Evolutionary conservation across 1,140 invertebrate species (phyloP).

Genomic region (Camponotus pennsylvanicus): DNA sequence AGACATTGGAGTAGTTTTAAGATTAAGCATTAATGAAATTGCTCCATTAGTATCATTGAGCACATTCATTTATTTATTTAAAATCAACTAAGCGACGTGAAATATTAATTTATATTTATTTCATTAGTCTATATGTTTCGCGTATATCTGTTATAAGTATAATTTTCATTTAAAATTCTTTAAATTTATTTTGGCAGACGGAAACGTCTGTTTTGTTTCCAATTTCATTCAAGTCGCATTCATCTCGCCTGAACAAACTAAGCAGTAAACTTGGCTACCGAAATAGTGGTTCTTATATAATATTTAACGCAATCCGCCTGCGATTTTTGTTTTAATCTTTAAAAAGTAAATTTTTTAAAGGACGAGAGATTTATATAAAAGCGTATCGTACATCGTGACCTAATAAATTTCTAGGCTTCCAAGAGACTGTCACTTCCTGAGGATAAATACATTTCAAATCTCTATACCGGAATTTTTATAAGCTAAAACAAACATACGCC

Average conservation of each 20-base stretch:
- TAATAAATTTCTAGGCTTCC: constrained; percentile 8
- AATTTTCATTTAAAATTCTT: constrained; percentile 14
- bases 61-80: constrained; percentile 1
- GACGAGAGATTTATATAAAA: constrained; percentile 10
- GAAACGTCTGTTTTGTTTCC: constrained; percentile 12
- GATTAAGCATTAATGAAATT: constrained; percentile 48
- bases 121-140: background rate
- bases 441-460: constrained; percentile 42
- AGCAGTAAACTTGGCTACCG: background rate
- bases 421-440: background rate
- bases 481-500: constrained; percentile 47
- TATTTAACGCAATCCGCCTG: background rate
- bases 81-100: background rate
- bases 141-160: background rate
- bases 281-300: background rate
- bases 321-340: background rate
- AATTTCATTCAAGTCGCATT: background rate
- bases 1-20: constrained; percentile 45
- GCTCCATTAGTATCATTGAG: background rate
- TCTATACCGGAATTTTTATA: constrained; percentile 40
- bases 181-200: background rate
- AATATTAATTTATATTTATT: constrained; percentile 34
- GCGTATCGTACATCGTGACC: background rate
- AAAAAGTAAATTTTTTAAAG: background rate
- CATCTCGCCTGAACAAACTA: background rate